Base-by-base conservation (phyloP, 92 coral and sea anemone genomes). In the Phenganax marumi region DNA sequence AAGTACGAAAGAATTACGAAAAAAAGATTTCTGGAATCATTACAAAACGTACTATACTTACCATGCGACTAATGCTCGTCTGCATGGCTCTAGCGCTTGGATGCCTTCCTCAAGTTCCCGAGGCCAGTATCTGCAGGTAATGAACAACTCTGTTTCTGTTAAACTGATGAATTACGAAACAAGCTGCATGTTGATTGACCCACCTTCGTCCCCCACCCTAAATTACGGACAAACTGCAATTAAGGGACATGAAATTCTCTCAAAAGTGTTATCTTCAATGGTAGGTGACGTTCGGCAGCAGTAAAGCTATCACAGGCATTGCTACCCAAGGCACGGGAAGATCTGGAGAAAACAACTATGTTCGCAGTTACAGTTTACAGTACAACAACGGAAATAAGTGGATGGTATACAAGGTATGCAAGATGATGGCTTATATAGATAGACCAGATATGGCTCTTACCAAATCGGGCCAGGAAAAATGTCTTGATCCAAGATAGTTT, bases 51-150 rank as follows among this genome's bases (percentile, higher is more conserved):
- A 49, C 50, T 58, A 77, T 23, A 18, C 58, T 25, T 77, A 77
- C 43, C 21, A 3, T 6, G 22, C 82, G 8, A 13, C 25, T 0
- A 9, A 77, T 61, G 82, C 71, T 9, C 63, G 82, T 8, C 82
- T 77, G 3, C 39, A 61, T 61, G 82, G 82, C 65, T 77, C 82
- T 3, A 60, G 82, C 57, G 68, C 82, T 18, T 77, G 82, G 82
- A 77, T 77, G 82, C 82, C 82, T 18, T 10, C 24, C 46, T 2
- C 71, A 4, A 10, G n/a, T 58, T 13, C 64, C 26, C 10, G 6
- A 39, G 71, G 71, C n/a, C 52, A 77, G 43, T 77, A 77, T 49
- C 55, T 77, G 12, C 68, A 77, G 82, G 82, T 77, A 58, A 0
- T 33, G 43, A 33, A 33, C 43, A 33, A 33, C 5, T 33, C 43